Conservation (phyloP, 2,888 invertebrate species). For the Globia sparganii region DNA sequence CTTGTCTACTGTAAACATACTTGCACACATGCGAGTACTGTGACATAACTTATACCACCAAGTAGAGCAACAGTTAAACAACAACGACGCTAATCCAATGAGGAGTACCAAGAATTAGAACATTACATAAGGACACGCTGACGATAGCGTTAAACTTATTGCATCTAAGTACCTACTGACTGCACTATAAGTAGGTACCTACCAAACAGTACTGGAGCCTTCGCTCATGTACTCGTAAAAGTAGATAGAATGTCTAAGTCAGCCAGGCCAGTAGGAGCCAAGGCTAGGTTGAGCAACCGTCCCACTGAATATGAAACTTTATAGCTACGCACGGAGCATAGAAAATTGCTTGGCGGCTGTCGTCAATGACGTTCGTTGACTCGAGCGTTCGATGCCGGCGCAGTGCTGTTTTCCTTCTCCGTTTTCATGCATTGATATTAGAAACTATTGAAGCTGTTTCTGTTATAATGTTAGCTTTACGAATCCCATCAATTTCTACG, state of each 20-base stretch:
- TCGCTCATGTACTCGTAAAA: constrained; percentile 89
- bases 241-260: constrained; percentile 91
- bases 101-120: constrained; percentile 80
- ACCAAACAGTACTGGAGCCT: constrained; percentile 84
- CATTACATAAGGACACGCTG: constrained; percentile 76
- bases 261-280: constrained; percentile 90
- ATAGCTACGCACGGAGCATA: constrained; percentile 65
- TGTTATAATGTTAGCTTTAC: constrained; percentile 69
- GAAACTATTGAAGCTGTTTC: constrained; percentile 85
- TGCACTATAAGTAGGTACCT: constrained; percentile 81
- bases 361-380: constrained; percentile 90
- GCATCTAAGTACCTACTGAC: constrained; percentile 78
- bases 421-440: constrained; percentile 90
- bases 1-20: constrained; percentile 9
- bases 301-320: constrained; percentile 75
- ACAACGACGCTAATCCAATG: constrained; percentile 74
- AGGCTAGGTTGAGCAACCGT: constrained; percentile 85
- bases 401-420: constrained; percentile 90
- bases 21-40: constrained; percentile 20
- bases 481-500: constrained; percentile 53
- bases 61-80: constrained; percentile 59
- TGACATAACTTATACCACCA: constrained; percentile 47
- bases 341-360: constrained; percentile 68
- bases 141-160: constrained; percentile 77
- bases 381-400: constrained; percentile 89